These are phyloP conservation scores for Thera britannica DNA, from an alignment of 2,888 invertebrate species.

Conservation along the genomic window DNA sequence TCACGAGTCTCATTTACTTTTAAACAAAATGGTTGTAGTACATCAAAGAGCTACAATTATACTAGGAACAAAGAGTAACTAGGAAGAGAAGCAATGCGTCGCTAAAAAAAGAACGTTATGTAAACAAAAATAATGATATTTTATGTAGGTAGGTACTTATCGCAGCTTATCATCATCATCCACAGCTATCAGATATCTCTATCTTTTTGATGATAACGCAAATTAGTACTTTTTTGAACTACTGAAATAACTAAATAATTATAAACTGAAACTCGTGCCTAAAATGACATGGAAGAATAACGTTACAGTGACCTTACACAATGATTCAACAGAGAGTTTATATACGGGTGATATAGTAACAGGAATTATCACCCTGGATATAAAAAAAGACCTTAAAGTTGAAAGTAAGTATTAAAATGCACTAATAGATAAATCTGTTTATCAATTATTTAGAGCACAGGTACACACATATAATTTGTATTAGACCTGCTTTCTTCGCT, in stretches of 20 bases:
- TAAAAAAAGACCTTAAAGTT: slow-evolving; percentile 62
- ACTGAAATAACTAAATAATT: neutral
- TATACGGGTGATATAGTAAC: slow-evolving; percentile 75
- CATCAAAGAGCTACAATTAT: too few relatives aligned
- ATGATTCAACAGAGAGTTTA: slow-evolving; percentile 65
- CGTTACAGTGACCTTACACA: slow-evolving; percentile 60
- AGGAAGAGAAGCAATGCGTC: too few relatives aligned
- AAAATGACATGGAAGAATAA: slow-evolving; percentile 66
- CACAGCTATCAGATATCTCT: neutral
- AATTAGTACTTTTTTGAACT: neutral
- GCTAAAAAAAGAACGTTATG: too few relatives aligned
- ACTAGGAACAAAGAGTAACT: too few relatives aligned
- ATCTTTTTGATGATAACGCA: neutral
- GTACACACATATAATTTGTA: neutral
- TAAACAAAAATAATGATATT: neutral
- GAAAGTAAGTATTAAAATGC: slow-evolving; percentile 54
- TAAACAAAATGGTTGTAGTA: neutral
- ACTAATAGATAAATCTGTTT: too few relatives aligned
- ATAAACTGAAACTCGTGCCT: neutral
- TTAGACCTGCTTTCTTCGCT: too few relatives aligned
- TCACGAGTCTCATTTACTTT: neutral
- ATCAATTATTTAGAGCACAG: too few relatives aligned
- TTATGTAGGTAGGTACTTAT: neutral
- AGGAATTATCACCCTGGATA: slow-evolving; percentile 66
- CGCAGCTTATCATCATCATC: neutral